Conservation (phyloP, 30 jellyfish, hydroid and myxozoan genomes). For the Hydractinia echinata region DNA sequence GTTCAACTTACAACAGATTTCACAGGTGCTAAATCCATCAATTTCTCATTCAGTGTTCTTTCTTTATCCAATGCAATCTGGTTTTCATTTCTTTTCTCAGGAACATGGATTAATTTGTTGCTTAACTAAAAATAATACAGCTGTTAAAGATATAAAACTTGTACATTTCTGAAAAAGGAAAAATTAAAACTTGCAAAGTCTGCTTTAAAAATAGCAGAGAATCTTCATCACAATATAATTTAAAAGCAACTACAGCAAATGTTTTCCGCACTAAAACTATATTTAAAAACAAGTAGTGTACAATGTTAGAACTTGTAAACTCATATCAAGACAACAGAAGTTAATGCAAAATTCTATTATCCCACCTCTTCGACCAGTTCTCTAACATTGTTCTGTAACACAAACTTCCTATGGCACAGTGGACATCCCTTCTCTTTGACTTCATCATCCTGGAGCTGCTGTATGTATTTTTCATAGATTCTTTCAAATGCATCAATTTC, state of each 20-base stretch:
- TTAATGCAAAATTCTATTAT: no score
- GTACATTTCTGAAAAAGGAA: no score
- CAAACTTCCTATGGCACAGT: conserved; percentile 79
- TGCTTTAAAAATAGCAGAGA: no score
- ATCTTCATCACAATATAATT: no score
- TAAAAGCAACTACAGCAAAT: no score
- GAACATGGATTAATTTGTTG: conserved; percentile 61
- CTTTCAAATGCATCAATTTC: conserved; percentile 84
- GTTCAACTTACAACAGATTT: conserved; percentile 44
- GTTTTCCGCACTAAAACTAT: no score
- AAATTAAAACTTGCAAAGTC: no score
- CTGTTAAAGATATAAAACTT: no score
- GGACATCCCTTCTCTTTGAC: conserved; percentile 80
- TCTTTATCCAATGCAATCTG: conserved; percentile 53
- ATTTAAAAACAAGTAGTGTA: no score
- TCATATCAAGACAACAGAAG: no score
- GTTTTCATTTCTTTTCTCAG: conserved; percentile 54
- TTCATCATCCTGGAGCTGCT: conserved; percentile 40
- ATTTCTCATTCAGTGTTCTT: conserved; percentile 28
- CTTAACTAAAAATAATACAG: conserved; percentile 37
- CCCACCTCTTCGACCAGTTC: conserved; percentile 67
- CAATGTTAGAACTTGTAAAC: no score
- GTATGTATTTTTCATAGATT: conserved; percentile 62
- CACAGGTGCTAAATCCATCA: conserved; percentile 59
- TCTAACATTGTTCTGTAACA: conserved; percentile 37